These are phyloP conservation scores for Lepus townsendii DNA, from an alignment of 2,797 vertebrate genomes.

Conservation along the genomic window DNA sequence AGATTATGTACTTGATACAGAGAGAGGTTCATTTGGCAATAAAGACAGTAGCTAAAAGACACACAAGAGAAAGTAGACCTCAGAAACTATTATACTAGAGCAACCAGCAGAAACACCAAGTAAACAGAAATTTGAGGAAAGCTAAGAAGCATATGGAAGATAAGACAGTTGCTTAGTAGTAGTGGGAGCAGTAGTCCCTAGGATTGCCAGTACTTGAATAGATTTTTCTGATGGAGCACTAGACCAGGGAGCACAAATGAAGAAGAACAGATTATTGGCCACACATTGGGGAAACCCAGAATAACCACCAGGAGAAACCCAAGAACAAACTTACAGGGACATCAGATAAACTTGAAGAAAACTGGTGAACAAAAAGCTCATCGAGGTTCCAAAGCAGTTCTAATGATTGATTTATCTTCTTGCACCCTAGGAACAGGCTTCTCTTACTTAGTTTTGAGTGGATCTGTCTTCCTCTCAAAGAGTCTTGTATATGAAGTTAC, in stretches of 20 bases:
- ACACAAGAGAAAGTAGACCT: neutral
- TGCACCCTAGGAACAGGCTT: neutral
- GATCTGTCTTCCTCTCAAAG: neutral
- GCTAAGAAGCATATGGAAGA: neutral
- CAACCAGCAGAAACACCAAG: neutral
- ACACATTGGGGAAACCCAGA: neutral
- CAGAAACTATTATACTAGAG: neutral
- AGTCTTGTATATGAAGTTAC: neutral
- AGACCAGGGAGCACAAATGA: neutral
- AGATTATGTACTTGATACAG: conserved; percentile 25
- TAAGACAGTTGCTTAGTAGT: conserved; percentile 33
- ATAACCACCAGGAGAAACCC: neutral
- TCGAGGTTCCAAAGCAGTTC: neutral
- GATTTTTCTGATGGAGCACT: neutral
- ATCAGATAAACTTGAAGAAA: neutral
- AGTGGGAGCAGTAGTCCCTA: neutral
- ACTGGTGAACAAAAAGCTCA: neutral
- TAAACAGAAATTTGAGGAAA: conserved; percentile 17
- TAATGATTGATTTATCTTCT: conserved; percentile 10
- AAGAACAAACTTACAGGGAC: neutral
- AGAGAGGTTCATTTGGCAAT: conserved; percentile 10
- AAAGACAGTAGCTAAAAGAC: conserved; percentile 29
- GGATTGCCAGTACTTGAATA: neutral
- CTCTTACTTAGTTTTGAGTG: neutral
- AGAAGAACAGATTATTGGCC: neutral